Percentiles rank a stretch among this genome's conserved stretches.
Evolutionary conservation across 2,797 vertebrate genomes (phyloP).

Genomic region (Craterocephalus amniculus): DNA sequence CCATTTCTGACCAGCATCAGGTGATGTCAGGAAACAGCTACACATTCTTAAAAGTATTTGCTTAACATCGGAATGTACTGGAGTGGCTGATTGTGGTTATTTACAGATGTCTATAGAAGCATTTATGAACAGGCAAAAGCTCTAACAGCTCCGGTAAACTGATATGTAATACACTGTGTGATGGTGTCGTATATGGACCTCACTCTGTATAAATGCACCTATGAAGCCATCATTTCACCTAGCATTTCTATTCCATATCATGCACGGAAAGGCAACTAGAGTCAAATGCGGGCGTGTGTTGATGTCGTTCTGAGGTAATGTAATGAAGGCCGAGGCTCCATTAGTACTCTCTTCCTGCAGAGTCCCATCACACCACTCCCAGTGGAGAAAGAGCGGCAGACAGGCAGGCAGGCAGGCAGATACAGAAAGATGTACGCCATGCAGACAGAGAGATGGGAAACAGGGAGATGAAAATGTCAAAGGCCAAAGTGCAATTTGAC

Average conservation of each 20-base stretch:
- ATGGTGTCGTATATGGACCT: conserved; percentile 10
- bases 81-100: conserved; percentile 29
- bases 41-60: conserved; percentile 36
- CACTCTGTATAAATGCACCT: conserved; percentile 10
- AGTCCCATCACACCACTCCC: conserved; percentile 72
- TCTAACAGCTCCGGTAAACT: conserved; percentile 48
- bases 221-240: conserved; percentile 21
- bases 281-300: conserved; percentile 27
- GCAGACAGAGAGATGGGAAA: conserved; percentile 32
- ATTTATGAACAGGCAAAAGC: conserved; percentile 35
- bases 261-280: conserved; percentile 21
- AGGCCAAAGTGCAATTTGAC: conserved; percentile 70
- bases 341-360: conserved; percentile 78
- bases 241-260: conserved; percentile 26
- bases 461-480: conserved; percentile 64
- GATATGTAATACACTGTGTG: conserved; percentile 16
- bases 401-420: conserved; percentile 40
- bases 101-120: conserved; percentile 29
- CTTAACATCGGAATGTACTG: conserved; percentile 28
- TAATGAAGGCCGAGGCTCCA: conserved; percentile 77
- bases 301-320: conserved; percentile 69
- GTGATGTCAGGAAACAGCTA: conserved; percentile 11
- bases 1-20: background rate
- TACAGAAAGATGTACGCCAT: conserved; percentile 36
- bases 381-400: conserved; percentile 45